phyloP scores from a whole-genome alignment of 2,888 invertebrate genomes.

The Macrosiphum euphorbiae region DNA sequence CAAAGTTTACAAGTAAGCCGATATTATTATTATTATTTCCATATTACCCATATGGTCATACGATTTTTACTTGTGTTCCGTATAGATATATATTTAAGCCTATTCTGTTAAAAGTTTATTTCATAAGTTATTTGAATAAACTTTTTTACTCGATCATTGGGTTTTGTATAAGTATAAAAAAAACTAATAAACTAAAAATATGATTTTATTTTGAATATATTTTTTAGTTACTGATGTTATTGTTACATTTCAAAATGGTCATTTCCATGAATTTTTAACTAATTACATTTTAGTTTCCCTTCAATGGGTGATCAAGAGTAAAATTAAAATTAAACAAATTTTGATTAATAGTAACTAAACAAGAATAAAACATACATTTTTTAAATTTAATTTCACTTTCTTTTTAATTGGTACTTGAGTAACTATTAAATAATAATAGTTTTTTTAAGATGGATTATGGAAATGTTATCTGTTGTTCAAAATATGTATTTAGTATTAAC shows the following conservation, averaged over 20 bases:
- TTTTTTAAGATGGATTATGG: neutral
- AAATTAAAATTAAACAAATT: neutral
- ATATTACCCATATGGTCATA: neutral
- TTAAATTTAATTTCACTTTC: neutral
- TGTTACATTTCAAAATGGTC: neutral
- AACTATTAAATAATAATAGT: neutral
- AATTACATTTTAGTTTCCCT: neutral
- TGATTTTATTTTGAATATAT: neutral
- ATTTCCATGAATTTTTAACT: neutral
- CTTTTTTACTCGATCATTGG: neutral
- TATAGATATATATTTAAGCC: neutral
- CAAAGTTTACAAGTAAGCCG: slow-evolving; percentile 44
- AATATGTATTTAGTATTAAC: neutral
- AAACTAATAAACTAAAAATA: neutral
- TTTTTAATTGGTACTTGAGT: neutral
- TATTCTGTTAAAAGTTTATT: neutral
- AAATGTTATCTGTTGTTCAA: neutral
- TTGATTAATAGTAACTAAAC: neutral
- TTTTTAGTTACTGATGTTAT: neutral
- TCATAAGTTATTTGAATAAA: neutral
- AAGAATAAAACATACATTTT: neutral
- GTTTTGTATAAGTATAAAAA: neutral
- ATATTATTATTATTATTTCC: neutral
- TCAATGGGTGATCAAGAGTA: neutral
- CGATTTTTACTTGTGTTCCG: neutral